Percentiles rank a stretch among this genome's conserved stretches.
Conservation (phyloP, 2,797 vertebrate genomes). For the Etheostoma nigrum region DNA sequence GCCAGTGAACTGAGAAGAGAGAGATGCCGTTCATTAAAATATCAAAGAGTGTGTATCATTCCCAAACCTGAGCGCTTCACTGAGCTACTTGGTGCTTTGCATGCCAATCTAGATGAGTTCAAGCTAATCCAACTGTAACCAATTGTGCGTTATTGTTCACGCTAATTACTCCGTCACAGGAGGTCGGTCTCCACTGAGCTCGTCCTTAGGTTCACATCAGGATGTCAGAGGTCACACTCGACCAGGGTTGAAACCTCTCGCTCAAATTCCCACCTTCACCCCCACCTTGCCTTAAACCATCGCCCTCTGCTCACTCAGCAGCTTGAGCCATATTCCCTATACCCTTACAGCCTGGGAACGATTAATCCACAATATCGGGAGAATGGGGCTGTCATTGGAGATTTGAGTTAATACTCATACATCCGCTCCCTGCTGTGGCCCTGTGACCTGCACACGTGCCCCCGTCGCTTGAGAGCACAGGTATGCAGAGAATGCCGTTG, state of each 20-base stretch:
- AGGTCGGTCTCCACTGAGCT: slow-evolving; percentile 47
- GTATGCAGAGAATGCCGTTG: slow-evolving; percentile 75
- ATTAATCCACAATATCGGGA: slow-evolving; percentile 65
- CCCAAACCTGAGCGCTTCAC: slow-evolving; percentile 60
- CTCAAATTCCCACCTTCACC: slow-evolving; percentile 33
- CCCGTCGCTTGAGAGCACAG: slow-evolving; percentile 66
- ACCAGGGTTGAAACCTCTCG: slow-evolving; percentile 54
- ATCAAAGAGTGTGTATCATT: slow-evolving; percentile 75
- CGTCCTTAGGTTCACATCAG: slow-evolving; percentile 57
- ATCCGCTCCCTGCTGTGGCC: slow-evolving; percentile 64
- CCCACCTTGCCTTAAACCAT: slow-evolving; percentile 7
- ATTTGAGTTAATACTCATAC: slow-evolving; percentile 64
- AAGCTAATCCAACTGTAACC: slow-evolving; percentile 75
- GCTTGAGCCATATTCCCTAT: slow-evolving; percentile 41
- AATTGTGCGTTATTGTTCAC: slow-evolving; percentile 73
- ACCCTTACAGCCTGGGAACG: slow-evolving; percentile 53
- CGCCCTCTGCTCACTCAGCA: slow-evolving; percentile 30
- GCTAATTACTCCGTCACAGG: slow-evolving; percentile 75
- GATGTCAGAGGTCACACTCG: slow-evolving; percentile 54
- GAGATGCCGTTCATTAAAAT: slow-evolving; percentile 73
- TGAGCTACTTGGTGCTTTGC: slow-evolving; percentile 68
- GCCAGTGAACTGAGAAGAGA: slow-evolving; percentile 53
- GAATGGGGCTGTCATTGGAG: slow-evolving; percentile 60
- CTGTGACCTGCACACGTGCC: slow-evolving; percentile 67
- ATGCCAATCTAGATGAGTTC: slow-evolving; percentile 73